A percentile compares a stretch with the other conserved stretches of the same genome.
Evolutionary conservation across 1,140 invertebrate species (phyloP).

Genomic region (Lasioglossum albipes): DNA sequence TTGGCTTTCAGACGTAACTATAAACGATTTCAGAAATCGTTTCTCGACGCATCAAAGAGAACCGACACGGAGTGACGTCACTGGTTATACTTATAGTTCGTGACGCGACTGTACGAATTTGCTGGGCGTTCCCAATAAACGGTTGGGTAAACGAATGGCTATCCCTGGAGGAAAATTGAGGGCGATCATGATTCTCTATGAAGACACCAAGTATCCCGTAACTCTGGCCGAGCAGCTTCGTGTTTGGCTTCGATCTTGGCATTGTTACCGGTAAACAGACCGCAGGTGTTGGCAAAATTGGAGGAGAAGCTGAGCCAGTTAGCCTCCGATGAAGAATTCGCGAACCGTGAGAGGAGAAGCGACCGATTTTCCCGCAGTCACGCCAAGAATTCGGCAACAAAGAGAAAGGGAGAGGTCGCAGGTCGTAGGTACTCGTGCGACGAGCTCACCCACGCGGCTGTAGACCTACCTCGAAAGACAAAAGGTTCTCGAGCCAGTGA

Average conservation of each 20-base stretch:
- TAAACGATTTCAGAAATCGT: too few species aligned
- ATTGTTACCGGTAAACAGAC: background rate
- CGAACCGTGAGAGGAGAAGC: too few species aligned
- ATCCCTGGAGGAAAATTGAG: too few species aligned
- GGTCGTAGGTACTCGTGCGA: conserved; percentile 15
- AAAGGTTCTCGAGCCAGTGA: conserved; percentile 43
- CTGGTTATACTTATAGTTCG: too few species aligned
- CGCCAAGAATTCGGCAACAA: conserved; percentile 36
- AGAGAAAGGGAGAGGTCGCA: conserved; percentile 7
- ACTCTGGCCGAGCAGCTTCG: background rate
- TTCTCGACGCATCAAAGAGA: too few species aligned
- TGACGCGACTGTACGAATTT: too few species aligned
- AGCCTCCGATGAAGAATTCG: background rate
- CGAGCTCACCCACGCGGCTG: conserved; percentile 25
- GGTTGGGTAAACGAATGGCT: too few species aligned
- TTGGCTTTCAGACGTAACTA: too few species aligned
- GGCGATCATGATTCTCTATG: background rate
- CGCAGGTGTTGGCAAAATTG: background rate
- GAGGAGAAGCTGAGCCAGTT: too few species aligned
- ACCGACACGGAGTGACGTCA: too few species aligned
- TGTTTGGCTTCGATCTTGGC: background rate
- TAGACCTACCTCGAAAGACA: conserved; percentile 20
- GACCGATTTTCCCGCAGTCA: background rate
- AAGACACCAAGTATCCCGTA: background rate
- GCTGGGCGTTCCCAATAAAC: too few species aligned